Evolutionary conservation across 1,140 invertebrate genomes (phyloP).

Genomic region (Drosophila kikkawai): DNA sequence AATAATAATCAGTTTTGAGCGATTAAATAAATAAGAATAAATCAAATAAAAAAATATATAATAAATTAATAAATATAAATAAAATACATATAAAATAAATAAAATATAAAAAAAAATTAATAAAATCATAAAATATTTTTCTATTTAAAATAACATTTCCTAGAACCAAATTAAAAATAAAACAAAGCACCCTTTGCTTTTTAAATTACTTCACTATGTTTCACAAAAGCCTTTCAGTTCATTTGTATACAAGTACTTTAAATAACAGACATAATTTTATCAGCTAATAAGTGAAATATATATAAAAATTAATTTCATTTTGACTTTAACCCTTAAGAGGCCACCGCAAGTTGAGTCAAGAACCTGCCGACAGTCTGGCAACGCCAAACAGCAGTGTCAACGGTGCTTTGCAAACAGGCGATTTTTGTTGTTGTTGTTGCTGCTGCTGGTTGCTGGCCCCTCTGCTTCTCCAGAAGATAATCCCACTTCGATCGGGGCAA

Average conservation of each 20-base stretch:
- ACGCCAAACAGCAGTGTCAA: neutral
- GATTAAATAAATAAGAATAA: too few species aligned
- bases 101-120: too few species aligned
- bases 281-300: neutral
- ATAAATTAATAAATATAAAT: neutral
- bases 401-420: conserved; percentile 27
- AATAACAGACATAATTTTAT: neutral
- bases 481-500: conserved; percentile 28
- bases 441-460: neutral
- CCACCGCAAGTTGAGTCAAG: neutral
- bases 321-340: neutral
- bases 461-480: conserved; percentile 21
- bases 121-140: too few species aligned
- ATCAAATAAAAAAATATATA: too few species aligned
- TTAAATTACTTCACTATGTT: neutral
- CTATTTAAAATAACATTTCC: too few species aligned
- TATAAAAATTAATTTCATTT: neutral
- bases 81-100: neutral
- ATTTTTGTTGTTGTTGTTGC: conserved; percentile 16
- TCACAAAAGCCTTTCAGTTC: neutral
- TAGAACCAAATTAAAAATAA: neutral
- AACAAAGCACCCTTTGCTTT: neutral
- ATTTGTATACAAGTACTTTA: neutral
- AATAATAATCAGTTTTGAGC: too few species aligned
- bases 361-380: neutral